A percentile compares a stretch with the other conserved stretches of the same genome.
Conservation (phyloP, 2,888 invertebrate species). For the Lissonota sp. region DNA sequence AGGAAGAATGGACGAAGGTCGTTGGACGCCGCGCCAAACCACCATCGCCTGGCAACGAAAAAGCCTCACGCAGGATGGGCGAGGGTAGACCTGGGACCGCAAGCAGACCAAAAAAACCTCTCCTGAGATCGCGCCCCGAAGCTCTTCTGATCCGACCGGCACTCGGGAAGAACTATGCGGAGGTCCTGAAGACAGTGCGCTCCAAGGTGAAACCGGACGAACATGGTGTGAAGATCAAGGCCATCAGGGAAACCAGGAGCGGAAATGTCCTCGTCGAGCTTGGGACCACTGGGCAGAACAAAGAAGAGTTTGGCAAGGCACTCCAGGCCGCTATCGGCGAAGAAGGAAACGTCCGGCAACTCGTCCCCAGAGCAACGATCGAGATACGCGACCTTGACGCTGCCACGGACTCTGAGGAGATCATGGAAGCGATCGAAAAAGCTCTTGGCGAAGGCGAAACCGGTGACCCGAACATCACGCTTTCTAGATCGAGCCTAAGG, state of each 20-base stretch:
- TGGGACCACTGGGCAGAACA: too few relatives aligned
- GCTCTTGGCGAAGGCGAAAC: too few relatives aligned
- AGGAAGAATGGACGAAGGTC: neutral
- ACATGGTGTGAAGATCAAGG: too few relatives aligned
- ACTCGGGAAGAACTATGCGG: neutral
- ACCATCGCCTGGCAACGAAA: neutral
- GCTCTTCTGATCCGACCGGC: slow-evolving; percentile 5
- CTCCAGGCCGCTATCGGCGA: neutral
- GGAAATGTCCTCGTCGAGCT: slow-evolving; percentile 3
- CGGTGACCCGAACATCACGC: too few relatives aligned
- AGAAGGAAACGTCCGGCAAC: neutral
- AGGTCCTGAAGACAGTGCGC: too few relatives aligned
- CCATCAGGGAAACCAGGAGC: too few relatives aligned
- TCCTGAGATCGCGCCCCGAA: neutral
- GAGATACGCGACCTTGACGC: slow-evolving; percentile 8
- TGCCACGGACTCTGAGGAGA: neutral
- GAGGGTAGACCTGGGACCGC: neutral
- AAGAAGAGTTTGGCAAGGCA: neutral
- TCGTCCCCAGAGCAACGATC: neutral
- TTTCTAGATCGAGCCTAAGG: too few relatives aligned
- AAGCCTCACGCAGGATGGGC: neutral
- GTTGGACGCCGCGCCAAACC: neutral
- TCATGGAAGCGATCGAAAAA: neutral
- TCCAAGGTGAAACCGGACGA: too few relatives aligned
- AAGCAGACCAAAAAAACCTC: too few relatives aligned